Base-by-base conservation (phyloP, 2,797 vertebrate genomes). In the Agapornis canus region DNA sequence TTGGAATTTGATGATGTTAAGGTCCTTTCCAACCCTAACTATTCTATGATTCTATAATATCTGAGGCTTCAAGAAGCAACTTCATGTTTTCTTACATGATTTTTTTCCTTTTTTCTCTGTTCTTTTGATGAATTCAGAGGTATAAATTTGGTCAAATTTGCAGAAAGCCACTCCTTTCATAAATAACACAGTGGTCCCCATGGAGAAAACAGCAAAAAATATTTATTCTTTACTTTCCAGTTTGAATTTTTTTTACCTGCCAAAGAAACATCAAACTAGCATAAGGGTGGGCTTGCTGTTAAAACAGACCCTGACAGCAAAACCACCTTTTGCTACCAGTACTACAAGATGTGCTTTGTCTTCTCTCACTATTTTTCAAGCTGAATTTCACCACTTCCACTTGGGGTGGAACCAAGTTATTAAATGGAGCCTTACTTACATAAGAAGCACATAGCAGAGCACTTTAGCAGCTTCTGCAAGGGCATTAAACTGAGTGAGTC, bases 401-500 rank as follows among this genome's bases (percentile, higher is more conserved):
- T 65, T 87, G 71, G 57, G 35, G 49, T 89, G 25, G 35, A 95
- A 86, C 11, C 25, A 69, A 81, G 22, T 59, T 70, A 43, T 86
- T 82, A 87, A 89, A 72, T 65, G 69, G 43, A 93, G 25, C 6
- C 59, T 86, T 85, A 48, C 68, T 96, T 93, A 91, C 21, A 45
- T 91, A 96, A 96, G 86, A 83, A 92, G 27, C 75, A 91, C 6
- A 11, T 57, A 57, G 82, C 61, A 87, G 57, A 82, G 39, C 82
- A 85, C 69, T 79, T 89, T 63, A 86, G 42, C 42, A 48, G 66
- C 16, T 89, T 72, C 86, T 75, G 57, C 60, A 89, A 94, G 93
- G 83, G 78, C 2, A 0, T 59, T 91, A 63, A 91, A 86, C 81
- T 2, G 23, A 60, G n/a, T 42, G 35, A 92, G 35, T 69, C 39